Percentiles rank a stretch among this genome's conserved stretches.
Conservation (phyloP, 2,888 invertebrate species). For the Graphium colonna region DNA sequence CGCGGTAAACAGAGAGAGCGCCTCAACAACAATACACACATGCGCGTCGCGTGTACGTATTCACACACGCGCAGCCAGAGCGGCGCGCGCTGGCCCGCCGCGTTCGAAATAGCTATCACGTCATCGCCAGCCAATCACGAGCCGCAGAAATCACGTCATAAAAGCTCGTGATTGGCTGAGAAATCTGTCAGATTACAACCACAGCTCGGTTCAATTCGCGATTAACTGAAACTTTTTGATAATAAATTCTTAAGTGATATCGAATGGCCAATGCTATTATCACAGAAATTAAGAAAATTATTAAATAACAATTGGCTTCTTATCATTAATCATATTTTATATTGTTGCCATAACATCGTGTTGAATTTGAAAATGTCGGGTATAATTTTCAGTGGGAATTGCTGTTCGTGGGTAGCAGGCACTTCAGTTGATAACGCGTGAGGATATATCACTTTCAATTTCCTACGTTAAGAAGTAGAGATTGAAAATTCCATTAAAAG, state of each 20-base stretch:
- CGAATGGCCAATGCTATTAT: constrained; percentile 50
- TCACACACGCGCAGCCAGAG: constrained; percentile 38
- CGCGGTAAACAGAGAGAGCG: constrained; percentile 75
- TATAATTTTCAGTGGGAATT: background rate
- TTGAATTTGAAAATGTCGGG: background rate
- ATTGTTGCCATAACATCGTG: background rate
- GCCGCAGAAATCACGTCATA: constrained; percentile 53
- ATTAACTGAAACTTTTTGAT: constrained; percentile 75
- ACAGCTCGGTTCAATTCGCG: constrained; percentile 69
- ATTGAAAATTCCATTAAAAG: no score
- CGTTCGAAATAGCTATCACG: constrained; percentile 67
- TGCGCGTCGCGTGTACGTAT: constrained; percentile 34
- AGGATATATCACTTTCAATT: no score
- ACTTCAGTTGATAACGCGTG: no score
- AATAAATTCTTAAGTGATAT: constrained; percentile 63
- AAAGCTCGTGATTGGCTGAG: constrained; percentile 52
- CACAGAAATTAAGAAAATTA: constrained; percentile 35
- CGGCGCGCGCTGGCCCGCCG: constrained; percentile 64
- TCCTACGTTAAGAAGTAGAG: no score
- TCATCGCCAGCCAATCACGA: constrained; percentile 60
- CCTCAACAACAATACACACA: constrained; percentile 69
- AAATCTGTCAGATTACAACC: constrained; percentile 67
- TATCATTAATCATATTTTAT: background rate
- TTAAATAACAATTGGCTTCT: background rate
- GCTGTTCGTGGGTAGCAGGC: background rate